phyloP scores from a whole-genome alignment of 2,113 vertebrate genomes.

The Oryzias melastigma region DNA sequence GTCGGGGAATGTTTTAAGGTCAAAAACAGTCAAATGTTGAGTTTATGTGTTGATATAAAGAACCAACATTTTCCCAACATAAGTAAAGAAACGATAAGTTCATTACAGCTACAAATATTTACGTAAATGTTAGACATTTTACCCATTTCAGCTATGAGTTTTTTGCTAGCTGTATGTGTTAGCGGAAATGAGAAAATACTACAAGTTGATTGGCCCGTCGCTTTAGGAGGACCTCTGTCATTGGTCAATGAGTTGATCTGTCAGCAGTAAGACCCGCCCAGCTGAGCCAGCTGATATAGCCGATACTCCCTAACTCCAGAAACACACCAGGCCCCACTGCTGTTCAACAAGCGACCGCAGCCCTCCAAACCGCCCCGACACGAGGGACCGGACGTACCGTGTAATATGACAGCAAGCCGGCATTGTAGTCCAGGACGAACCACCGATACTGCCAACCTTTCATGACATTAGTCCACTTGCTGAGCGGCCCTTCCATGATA shows the following conservation, averaged over 20 bases:
- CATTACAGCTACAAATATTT: neutral
- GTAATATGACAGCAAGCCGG: constrained; percentile 94
- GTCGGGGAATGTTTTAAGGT: no score
- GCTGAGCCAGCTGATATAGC: constrained; percentile 61
- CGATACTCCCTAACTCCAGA: constrained; percentile 69
- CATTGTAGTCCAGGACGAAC: constrained; percentile 97
- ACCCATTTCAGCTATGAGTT: constrained; percentile 19
- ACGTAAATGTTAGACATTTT: neutral
- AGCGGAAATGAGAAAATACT: constrained; percentile 32
- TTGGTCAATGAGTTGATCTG: constrained; percentile 35
- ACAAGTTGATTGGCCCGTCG: constrained; percentile 56
- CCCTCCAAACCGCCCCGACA: neutral
- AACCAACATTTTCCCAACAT: no score
- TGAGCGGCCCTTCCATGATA: constrained; percentile 97
- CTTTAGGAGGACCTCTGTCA: constrained; percentile 2
- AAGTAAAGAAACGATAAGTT: no score
- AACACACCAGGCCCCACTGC: constrained; percentile 65
- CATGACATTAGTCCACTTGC: constrained; percentile 99
- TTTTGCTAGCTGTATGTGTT: constrained; percentile 26
- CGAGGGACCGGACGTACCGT: constrained; percentile 80
- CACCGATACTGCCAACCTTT: constrained; percentile 99
- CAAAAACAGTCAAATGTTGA: no score
- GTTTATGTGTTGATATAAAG: no score
- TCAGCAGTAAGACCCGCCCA: constrained; percentile 57
- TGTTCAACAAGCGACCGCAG: constrained; percentile 24